phyloP scores from a whole-genome alignment of 2,888 invertebrate genomes.

The Epsilonema sp. region DNA sequence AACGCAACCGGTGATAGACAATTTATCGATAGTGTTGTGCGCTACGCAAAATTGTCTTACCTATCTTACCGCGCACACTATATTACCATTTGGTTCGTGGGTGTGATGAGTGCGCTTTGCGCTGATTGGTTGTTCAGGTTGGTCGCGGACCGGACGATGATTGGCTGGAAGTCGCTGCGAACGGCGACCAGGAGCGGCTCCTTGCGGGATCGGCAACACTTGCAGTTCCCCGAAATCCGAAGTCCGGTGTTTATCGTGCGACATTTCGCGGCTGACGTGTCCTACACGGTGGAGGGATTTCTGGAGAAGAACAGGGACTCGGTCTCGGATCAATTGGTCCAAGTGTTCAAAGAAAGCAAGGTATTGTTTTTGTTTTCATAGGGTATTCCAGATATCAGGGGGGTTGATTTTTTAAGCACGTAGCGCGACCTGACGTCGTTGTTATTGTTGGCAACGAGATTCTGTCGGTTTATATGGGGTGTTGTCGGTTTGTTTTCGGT shows the following conservation, averaged over 20 bases:
- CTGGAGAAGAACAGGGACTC: conserved; percentile 93
- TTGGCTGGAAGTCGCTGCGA: conserved; percentile 47
- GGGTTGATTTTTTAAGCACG: too few relatives aligned
- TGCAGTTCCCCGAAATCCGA: conserved; percentile 64
- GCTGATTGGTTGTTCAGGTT: conserved; percentile 13
- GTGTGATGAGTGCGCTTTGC: too few relatives aligned
- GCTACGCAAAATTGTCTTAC: too few relatives aligned
- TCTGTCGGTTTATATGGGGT: too few relatives aligned
- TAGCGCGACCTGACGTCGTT: too few relatives aligned
- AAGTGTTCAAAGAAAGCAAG: conserved; percentile 40
- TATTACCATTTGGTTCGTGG: too few relatives aligned
- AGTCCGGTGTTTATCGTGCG: conserved; percentile 54
- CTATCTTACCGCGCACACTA: too few relatives aligned
- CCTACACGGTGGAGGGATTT: conserved; percentile 61
- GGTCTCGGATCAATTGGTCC: conserved; percentile 76
- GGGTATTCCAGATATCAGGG: too few relatives aligned
- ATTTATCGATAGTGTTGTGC: too few relatives aligned
- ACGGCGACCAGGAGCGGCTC: conserved; percentile 13
- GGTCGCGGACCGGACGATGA: conserved; percentile 45
- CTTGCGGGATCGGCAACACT: conserved; percentile 16
- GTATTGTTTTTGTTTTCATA: conserved; percentile 19
- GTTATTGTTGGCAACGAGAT: too few relatives aligned
- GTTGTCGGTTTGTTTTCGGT: too few relatives aligned
- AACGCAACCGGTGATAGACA: too few relatives aligned
- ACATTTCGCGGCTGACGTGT: conserved; percentile 89